Percentiles rank a stretch among this genome's conserved stretches.
Evolutionary conservation across 2,888 invertebrate genomes (phyloP).

Genomic region (Thereva nobilitata): DNA sequence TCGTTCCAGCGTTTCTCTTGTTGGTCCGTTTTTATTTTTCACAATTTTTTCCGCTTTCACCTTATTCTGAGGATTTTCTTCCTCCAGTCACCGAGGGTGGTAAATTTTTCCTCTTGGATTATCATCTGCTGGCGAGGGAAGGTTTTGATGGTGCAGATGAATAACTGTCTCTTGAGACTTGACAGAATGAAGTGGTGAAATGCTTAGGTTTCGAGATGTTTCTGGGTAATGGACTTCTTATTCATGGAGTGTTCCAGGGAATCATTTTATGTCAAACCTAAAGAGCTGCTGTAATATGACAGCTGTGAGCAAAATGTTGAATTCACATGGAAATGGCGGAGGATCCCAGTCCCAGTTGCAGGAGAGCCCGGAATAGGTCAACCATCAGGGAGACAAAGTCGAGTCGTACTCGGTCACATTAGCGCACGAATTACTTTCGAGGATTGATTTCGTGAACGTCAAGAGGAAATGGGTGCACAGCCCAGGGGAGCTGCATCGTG

Average conservation of each 20-base stretch:
- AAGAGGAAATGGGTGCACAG: slow-evolving; percentile 16
- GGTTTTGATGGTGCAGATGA: slow-evolving; percentile 31
- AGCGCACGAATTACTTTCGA: slow-evolving; percentile 11
- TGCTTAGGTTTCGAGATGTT: slow-evolving; percentile 33
- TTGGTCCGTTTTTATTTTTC: slow-evolving; percentile 34
- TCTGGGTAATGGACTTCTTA: slow-evolving; percentile 34
- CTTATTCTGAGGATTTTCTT: slow-evolving; percentile 22
- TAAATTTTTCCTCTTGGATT: slow-evolving; percentile 23
- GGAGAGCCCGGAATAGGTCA: slow-evolving; percentile 10
- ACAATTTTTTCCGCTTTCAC: slow-evolving; percentile 34
- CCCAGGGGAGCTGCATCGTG: slow-evolving; percentile 19
- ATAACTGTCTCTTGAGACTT: slow-evolving; percentile 34
- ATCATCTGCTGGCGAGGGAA: slow-evolving; percentile 22
- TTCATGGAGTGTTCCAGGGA: slow-evolving; percentile 29
- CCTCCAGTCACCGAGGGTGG: slow-evolving; percentile 1
- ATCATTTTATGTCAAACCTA: slow-evolving; percentile 34
- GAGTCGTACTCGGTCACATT: neutral
- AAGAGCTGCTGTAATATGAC: slow-evolving; percentile 29
- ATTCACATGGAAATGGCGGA: slow-evolving; percentile 20
- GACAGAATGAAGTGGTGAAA: slow-evolving; percentile 33
- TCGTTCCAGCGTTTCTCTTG: slow-evolving; percentile 27
- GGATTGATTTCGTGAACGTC: slow-evolving; percentile 22
- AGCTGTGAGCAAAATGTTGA: slow-evolving; percentile 27
- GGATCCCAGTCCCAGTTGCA: slow-evolving; percentile 1
- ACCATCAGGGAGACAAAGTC: neutral